Conservation (phyloP, 2,888 invertebrate species). For the Rambutsinella grinnellia region DNA sequence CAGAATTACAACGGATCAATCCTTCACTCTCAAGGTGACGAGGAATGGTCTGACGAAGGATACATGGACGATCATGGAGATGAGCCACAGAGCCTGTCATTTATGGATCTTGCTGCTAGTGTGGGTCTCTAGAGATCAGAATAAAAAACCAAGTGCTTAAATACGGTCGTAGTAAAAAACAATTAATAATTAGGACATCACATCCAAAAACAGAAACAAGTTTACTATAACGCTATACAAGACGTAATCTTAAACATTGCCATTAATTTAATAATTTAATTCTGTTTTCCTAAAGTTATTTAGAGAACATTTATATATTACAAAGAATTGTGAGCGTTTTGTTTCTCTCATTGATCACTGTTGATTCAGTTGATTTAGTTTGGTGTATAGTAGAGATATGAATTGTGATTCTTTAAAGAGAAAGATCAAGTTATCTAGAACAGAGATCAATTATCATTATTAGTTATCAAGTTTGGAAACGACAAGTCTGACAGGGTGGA, state of each 20-base stretch:
- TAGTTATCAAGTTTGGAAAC: not conserved
- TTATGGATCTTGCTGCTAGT: slow-evolving; percentile 22
- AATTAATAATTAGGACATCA: not conserved
- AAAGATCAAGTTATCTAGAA: no score
- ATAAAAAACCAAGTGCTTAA: not conserved
- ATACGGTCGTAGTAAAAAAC: not conserved
- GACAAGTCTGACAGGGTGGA: slow-evolving; percentile 18
- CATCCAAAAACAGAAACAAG: no score
- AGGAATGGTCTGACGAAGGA: not conserved
- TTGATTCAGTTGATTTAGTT: slow-evolving; percentile 12
- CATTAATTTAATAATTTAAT: not conserved
- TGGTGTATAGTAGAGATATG: no score
- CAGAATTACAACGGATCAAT: slow-evolving; percentile 10
- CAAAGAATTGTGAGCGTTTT: slow-evolving; percentile 2
- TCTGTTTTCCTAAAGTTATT: not conserved
- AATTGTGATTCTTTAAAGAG: no score
- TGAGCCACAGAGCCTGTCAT: not conserved
- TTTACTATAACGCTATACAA: no score
- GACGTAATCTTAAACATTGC: no score
- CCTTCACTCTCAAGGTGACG: not conserved
- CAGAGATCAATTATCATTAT: no score
- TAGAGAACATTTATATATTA: slow-evolving; percentile 2
- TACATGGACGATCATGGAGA: slow-evolving; percentile 3
- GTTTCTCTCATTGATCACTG: not conserved
- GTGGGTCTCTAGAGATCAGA: not conserved